Evolutionary conservation across 2,888 invertebrate genomes (phyloP).

Genomic region (Callyntrura guangdongensis): DNA sequence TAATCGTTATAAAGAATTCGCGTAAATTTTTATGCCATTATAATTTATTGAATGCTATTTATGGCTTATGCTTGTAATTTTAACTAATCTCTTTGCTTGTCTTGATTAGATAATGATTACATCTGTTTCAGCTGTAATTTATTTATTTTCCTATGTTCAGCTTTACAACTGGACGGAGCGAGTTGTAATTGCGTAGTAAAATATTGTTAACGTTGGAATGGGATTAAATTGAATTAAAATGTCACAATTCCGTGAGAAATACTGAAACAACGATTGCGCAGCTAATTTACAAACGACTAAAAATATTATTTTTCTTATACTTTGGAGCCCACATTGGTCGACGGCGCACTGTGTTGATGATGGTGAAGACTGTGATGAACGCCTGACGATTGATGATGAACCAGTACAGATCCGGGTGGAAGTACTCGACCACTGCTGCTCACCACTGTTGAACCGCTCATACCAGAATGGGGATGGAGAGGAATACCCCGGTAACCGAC

Average conservation of each 20-base stretch:
- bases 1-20: neutral
- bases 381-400: constrained; percentile 60
- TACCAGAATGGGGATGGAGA: neutral
- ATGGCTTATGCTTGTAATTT: too few relatives aligned
- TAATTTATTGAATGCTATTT: constrained; percentile 49
- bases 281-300: constrained; percentile 6
- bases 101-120: too few relatives aligned
- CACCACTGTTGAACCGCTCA: constrained; percentile 9
- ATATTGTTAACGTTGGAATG: neutral
- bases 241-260: constrained; percentile 35
- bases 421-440: neutral
- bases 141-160: too few relatives aligned
- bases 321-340: constrained; percentile 72
- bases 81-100: too few relatives aligned
- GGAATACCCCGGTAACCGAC: constrained; percentile 34
- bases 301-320: constrained; percentile 34
- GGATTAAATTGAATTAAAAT: constrained; percentile 24
- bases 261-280: constrained; percentile 56
- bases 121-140: too few relatives aligned
- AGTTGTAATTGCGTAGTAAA: constrained; percentile 43
- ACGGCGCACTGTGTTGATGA: constrained; percentile 64
- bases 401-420: constrained; percentile 49
- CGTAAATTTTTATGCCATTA: constrained; percentile 33
- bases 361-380: constrained; percentile 53
- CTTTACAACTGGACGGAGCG: constrained; percentile 60